A percentile compares a stretch with the other conserved stretches of the same genome.
These are phyloP conservation scores for Dryobotodes eremita DNA, from an alignment of 2,888 invertebrate genomes.

Conservation along the genomic window DNA sequence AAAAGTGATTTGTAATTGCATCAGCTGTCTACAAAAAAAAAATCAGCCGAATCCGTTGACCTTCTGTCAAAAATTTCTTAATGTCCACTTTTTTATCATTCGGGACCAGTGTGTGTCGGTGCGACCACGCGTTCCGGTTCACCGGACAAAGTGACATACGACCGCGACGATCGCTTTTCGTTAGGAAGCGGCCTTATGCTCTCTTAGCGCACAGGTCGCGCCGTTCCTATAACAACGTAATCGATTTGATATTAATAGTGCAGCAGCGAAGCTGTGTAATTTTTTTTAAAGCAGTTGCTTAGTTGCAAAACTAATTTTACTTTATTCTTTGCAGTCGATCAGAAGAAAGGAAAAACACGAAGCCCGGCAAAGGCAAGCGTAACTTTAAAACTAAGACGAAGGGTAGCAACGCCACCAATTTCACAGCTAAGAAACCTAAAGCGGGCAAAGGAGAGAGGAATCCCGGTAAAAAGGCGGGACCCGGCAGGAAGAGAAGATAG, in stretches of 20 bases:
- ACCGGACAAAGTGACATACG: neutral
- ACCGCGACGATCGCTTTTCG: neutral
- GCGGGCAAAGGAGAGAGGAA: slow-evolving; percentile 93
- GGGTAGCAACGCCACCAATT: slow-evolving; percentile 83
- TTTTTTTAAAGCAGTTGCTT: neutral
- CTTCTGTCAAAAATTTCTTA: too few species aligned
- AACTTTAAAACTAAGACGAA: slow-evolving; percentile 77
- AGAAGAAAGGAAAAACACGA: slow-evolving; percentile 88
- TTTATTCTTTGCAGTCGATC: slow-evolving; percentile 83
- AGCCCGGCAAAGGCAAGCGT: slow-evolving; percentile 75
- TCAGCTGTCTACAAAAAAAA: too few species aligned
- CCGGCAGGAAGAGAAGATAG: slow-evolving; percentile 93
- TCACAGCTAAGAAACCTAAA: slow-evolving; percentile 92
- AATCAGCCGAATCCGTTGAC: too few species aligned
- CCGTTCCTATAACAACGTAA: neutral
- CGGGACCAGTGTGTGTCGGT: too few species aligned
- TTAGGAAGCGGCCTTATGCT: neutral
- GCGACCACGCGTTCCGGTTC: neutral
- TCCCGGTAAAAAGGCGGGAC: slow-evolving; percentile 91
- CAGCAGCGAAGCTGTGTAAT: neutral
- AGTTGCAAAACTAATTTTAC: neutral
- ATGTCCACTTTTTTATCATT: too few species aligned
- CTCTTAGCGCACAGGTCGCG: neutral
- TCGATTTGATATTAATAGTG: neutral
- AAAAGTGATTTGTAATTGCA: too few species aligned